These are phyloP conservation scores for Nymphalis urticae DNA, from an alignment of 2,888 invertebrate genomes.

Conservation along the genomic window DNA sequence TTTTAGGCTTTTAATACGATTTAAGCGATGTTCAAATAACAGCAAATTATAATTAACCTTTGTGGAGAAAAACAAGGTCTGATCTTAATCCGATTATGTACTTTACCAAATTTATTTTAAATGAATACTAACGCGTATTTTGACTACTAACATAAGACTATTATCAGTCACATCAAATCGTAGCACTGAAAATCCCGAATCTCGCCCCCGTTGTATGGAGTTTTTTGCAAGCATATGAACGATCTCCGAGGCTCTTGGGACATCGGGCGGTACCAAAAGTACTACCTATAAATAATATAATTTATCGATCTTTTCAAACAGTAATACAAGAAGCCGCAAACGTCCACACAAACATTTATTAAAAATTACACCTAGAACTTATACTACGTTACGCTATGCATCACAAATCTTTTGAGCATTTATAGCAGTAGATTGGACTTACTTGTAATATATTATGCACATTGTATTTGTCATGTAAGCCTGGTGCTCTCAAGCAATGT, in stretches of 20 bases:
- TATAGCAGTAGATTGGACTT: not conserved
- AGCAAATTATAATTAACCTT: too few species aligned
- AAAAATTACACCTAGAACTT: too few species aligned
- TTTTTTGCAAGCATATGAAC: constrained; percentile 58
- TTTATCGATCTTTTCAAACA: too few species aligned
- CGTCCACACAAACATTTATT: too few species aligned
- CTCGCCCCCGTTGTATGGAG: constrained; percentile 62
- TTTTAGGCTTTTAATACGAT: too few species aligned
- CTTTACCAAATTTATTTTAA: not conserved
- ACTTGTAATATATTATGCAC: constrained; percentile 72
- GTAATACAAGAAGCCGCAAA: too few species aligned
- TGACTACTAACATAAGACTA: constrained; percentile 54
- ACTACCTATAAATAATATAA: constrained; percentile 53
- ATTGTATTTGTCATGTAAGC: constrained; percentile 65
- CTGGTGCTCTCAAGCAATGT: constrained; percentile 68
- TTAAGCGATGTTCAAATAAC: too few species aligned
- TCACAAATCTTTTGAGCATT: too few species aligned
- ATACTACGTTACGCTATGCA: too few species aligned
- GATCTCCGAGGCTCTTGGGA: constrained; percentile 54
- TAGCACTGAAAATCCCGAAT: constrained; percentile 61
- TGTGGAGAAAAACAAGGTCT: not conserved
- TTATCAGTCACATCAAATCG: constrained; percentile 66
- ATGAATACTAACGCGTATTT: not conserved
- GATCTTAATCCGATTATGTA: too few species aligned
- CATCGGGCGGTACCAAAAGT: constrained; percentile 60